Base-by-base conservation (phyloP, 2,797 vertebrate species). In the Gymnodraco acuticeps region DNA sequence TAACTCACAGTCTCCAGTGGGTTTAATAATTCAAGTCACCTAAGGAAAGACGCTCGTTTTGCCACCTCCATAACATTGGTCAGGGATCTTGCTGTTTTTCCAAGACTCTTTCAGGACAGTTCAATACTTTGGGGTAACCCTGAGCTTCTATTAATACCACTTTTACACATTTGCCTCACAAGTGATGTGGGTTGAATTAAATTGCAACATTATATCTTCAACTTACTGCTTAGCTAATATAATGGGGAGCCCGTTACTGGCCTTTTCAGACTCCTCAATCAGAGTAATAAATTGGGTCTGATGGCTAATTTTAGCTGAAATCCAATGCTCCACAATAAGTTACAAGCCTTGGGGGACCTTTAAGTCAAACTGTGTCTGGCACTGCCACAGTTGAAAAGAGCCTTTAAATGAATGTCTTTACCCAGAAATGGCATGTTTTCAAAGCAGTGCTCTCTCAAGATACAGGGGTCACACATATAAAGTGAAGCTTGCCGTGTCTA, bases 301-400 rank as follows among this genome's bases (percentile, higher is more conserved):
- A 96, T 96, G 96, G 96, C 96, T 97, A 97, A 98, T 97, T 97
- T 97, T 96, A 94, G 96, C 94, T 94, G 97, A 96, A 99, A 98
- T 95, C 69, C 89, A 96, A 97, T 95, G 95, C 96, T 92, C 93
- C 93, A 95, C 95, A 96, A 96, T 96, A 95, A 95, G 95, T 97
- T 97, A 97, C 93, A 95, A 95, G 95, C 93, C 95, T 94, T 95
- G 89, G 59, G 96, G 95, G 97, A 96, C 93, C 91, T 88, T 93
- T 94, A 87, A 93, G 89, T 88, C 85, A 82, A 85, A 88, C 89
- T 70, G 73, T 59, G 92, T 93, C 93, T 94, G 93, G 90, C 88
- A 85, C 61, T 77, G 84, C 72, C 89, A 92, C 85, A 90, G 90
- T 91, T 85, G 86, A 91, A 93, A 88, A 83, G 64, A 78, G 65